A percentile compares a stretch with the other conserved stretches of the same genome.
Evolutionary conservation across 1,140 invertebrate genomes (phyloP).

Genomic region (Aphidius gifuensis): DNA sequence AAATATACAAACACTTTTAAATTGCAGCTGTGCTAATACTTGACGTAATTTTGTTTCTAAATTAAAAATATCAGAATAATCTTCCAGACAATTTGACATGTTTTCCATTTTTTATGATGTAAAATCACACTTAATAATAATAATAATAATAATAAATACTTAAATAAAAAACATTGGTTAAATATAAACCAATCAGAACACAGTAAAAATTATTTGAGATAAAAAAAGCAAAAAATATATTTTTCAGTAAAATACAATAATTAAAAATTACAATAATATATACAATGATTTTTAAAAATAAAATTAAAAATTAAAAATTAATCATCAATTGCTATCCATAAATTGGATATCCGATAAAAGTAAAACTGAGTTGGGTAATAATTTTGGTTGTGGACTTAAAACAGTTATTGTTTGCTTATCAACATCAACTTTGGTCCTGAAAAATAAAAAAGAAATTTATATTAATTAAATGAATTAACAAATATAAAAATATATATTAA

Average conservation of each 20-base stretch:
- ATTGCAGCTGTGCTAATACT: constrained; percentile 35
- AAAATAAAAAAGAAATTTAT: constrained; percentile 15
- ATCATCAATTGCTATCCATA: constrained; percentile 74
- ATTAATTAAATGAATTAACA: not conserved
- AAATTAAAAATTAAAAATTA: no score
- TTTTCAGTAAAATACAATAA: no score
- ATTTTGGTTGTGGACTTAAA: constrained; percentile 87
- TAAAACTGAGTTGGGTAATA: constrained; percentile 79
- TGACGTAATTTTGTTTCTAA: constrained; percentile 35
- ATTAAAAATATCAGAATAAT: constrained; percentile 25
- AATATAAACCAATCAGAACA: no score
- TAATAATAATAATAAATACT: no score
- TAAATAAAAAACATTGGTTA: no score
- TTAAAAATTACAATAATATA: no score
- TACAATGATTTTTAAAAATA: no score
- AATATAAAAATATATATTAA: constrained; percentile 24
- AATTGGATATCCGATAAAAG: constrained; percentile 82
- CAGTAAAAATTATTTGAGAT: no score
- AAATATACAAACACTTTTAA: constrained; percentile 27
- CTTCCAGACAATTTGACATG: not conserved
- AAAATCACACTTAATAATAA: no score
- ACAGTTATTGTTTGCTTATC: constrained; percentile 84
- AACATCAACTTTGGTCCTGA: constrained; percentile 84
- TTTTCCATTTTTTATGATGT: no score
- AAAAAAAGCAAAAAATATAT: no score